Evolutionary conservation across 2,888 invertebrate species (phyloP).

Genomic region (Onchidella celtica): DNA sequence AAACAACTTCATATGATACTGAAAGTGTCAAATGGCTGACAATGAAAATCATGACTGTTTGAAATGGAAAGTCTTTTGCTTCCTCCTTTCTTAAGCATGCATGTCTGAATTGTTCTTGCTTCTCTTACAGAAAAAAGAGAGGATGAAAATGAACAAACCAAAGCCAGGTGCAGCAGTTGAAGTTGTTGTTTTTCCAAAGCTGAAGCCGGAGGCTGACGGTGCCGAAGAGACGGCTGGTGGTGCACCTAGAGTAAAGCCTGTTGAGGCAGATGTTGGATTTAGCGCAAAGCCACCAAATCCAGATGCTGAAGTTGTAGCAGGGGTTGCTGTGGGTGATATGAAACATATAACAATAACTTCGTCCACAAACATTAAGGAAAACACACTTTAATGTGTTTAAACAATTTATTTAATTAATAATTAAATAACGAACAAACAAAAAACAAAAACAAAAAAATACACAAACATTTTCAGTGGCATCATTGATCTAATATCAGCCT

Average conservation of each 20-base stretch:
- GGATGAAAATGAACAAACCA: too few species aligned
- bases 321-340: constrained; percentile 50
- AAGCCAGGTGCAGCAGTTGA: constrained; percentile 42
- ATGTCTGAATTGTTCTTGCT: too few species aligned
- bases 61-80: too few species aligned
- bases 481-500: background rate
- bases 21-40: too few species aligned
- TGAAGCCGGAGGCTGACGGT: constrained; percentile 54
- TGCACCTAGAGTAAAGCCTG: constrained; percentile 46
- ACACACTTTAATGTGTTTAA: background rate
- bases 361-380: constrained; percentile 15
- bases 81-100: too few species aligned
- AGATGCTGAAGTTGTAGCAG: constrained; percentile 51
- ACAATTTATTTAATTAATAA: background rate
- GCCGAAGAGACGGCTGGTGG: constrained; percentile 50
- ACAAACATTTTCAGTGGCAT: background rate
- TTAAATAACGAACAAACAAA: background rate
- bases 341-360: too few species aligned
- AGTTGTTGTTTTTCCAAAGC: constrained; percentile 54
- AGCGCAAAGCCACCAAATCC: constrained; percentile 37
- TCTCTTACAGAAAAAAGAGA: too few species aligned
- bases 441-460: background rate
- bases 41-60: too few species aligned
- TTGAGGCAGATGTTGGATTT: constrained; percentile 31
- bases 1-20: too few species aligned